Conservation (phyloP, 1,140 invertebrate genomes). For the Aradophagus sp. region DNA sequence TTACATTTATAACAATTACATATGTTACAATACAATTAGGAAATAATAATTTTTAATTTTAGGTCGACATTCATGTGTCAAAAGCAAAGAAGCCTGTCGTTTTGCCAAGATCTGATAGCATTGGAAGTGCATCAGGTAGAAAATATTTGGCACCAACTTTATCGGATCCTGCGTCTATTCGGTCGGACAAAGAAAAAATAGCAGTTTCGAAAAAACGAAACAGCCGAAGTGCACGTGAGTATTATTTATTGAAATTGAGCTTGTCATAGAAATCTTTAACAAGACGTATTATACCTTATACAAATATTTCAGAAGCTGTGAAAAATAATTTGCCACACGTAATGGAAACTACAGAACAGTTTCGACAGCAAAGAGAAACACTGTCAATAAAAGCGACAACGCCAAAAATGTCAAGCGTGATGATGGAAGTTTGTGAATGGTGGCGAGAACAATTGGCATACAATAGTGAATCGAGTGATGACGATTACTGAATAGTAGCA, state of each 20-base stretch:
- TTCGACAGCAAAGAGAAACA: conserved; percentile 65
- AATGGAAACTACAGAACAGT: conserved; percentile 72
- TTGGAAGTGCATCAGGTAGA: conserved; percentile 85
- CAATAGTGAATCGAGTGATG: conserved; percentile 77
- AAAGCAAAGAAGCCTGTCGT: conserved; percentile 74
- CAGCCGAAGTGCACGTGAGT: conserved; percentile 77
- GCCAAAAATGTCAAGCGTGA: conserved; percentile 76
- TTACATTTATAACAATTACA: too few relatives aligned
- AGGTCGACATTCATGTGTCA: conserved; percentile 65
- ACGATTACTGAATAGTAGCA: conserved; percentile 67
- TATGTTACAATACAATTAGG: too few relatives aligned
- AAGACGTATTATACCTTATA: too few relatives aligned
- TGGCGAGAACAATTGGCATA: conserved; percentile 80
- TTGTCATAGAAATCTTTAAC: too few relatives aligned
- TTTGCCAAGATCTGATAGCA: conserved; percentile 84
- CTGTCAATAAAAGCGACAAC: conserved; percentile 66
- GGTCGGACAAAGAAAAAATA: conserved; percentile 83
- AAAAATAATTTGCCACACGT: conserved; percentile 74
- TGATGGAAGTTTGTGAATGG: conserved; percentile 79
- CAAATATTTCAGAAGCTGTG: conserved; percentile 40
- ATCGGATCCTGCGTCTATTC: conserved; percentile 85
- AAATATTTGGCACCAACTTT: conserved; percentile 92
- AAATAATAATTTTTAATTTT: too few relatives aligned
- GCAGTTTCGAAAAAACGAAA: conserved; percentile 79
- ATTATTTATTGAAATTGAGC: conserved; percentile 11